Base-by-base conservation (phyloP, 2,113 vertebrate species). In the Clarias batrachus region DNA sequence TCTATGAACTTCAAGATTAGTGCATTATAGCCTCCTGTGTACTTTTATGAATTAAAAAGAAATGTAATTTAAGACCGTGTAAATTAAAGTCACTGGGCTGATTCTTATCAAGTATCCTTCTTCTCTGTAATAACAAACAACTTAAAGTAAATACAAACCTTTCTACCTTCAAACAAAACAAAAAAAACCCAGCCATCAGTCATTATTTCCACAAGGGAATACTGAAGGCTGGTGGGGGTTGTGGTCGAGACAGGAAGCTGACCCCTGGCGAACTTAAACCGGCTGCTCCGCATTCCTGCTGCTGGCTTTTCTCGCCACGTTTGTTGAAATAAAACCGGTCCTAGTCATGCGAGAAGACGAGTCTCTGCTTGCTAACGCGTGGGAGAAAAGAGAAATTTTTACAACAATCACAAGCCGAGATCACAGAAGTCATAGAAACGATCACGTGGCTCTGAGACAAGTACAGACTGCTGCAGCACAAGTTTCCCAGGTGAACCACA, bases 271-370 rank as follows among this genome's bases (percentile, higher is more conserved):
- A 91, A 88, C 85, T 84, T 85, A 87, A 92, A 93, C 92, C 80
- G 52, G 89, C 74, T 82, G 1, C 83, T 87, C 88, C 77, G 37
- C 93, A 92, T 93, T 94, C 91, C 89, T 90, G 56, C 59, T 48
- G 66, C 74, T 84, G 23, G 30, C 76, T 80, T 84, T 88, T 70
- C 74, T 37, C 23, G 19, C 37, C 74, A 41, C 54, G 86, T 80
- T 86, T 83, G 80, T 84, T 59, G 84, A 33, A 77, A 41, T 25
- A 88, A 88, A 66, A 74, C 66, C 30, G 7, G 17, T 30, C 37
- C 25, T 48, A 85, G 37, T 71, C n/a, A 81, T 3, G 25, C 33
- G 59, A 3, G 71, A 66, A 3, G 71, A 27, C 78, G 23, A 74
- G 74, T 76, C 27, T 30, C 6, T 73, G 48, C 84, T 30, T 59